phyloP scores from a whole-genome alignment of 2,113 vertebrate species.

The Nycticorax nycticorax region DNA sequence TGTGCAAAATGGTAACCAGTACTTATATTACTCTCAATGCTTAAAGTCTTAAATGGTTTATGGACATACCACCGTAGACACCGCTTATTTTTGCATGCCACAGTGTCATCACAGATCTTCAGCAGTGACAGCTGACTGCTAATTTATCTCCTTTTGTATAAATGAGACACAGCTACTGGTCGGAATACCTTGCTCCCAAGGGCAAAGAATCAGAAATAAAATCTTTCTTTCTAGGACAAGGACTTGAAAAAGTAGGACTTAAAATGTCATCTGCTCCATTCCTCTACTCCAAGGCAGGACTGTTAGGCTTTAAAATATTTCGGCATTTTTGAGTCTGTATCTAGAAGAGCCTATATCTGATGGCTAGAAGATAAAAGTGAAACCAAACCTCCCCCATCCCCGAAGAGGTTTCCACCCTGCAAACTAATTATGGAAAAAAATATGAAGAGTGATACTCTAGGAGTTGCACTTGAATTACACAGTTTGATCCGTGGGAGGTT shows the following conservation, averaged over 20 bases:
- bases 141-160: not conserved
- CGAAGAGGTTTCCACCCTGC: not conserved
- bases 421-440: not conserved
- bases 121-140: not conserved
- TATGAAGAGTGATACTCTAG: not conserved
- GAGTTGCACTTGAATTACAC: not conserved
- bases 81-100: not conserved
- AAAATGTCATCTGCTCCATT: not conserved
- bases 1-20: not conserved
- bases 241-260: not conserved
- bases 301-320: not conserved
- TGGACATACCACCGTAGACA: not conserved
- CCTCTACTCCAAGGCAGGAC: not conserved
- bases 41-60: not conserved
- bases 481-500: not conserved
- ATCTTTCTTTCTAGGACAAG: not conserved
- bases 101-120: not conserved
- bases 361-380: not conserved
- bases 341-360: not conserved
- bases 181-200: not conserved
- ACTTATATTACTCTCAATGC: not conserved
- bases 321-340: not conserved
- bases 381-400: not conserved
- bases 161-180: not conserved
- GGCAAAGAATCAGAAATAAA: not conserved